Percentiles rank a stretch among this genome's conserved stretches.
phyloP scores from a whole-genome alignment of 2,113 vertebrate genomes.

The Fregata magnificens region DNA sequence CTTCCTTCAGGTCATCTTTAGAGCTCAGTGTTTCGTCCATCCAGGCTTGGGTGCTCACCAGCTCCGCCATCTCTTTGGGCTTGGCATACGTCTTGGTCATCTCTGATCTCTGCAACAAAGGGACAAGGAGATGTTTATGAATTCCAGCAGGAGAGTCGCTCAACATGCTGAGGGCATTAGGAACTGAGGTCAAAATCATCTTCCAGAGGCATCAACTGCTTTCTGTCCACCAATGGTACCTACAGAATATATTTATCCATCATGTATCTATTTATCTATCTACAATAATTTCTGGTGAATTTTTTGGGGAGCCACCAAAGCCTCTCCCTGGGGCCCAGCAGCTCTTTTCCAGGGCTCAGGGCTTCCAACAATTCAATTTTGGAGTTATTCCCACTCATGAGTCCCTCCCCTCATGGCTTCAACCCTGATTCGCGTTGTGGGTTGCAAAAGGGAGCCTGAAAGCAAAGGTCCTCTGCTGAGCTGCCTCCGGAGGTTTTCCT shows the following conservation, averaged over 20 bases:
- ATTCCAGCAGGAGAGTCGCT: background rate
- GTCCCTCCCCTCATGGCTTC: accelerated
- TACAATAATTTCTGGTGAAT: accelerated
- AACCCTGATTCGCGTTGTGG: accelerated
- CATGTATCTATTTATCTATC: background rate
- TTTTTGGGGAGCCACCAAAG: accelerated
- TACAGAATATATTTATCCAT: background rate
- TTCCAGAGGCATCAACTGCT: accelerated
- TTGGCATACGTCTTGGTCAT: constrained; percentile 84
- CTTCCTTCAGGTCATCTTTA: constrained; percentile 81
- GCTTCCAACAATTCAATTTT: accelerated
- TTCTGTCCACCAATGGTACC: background rate
- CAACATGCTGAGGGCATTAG: accelerated
- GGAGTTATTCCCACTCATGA: accelerated
- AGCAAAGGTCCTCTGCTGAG: background rate
- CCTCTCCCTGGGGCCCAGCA: background rate
- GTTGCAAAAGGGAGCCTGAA: background rate
- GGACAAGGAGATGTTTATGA: background rate
- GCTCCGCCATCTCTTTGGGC: constrained; percentile 79
- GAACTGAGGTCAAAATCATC: background rate
- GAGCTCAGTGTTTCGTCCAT: constrained; percentile 78
- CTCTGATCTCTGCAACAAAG: constrained; percentile 72
- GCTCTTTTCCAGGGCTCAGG: background rate
- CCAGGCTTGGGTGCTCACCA: constrained; percentile 83
- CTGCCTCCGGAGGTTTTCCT: background rate